These are phyloP conservation scores for Passer domesticus DNA, from an alignment of 2,113 vertebrate species.

Conservation along the genomic window DNA sequence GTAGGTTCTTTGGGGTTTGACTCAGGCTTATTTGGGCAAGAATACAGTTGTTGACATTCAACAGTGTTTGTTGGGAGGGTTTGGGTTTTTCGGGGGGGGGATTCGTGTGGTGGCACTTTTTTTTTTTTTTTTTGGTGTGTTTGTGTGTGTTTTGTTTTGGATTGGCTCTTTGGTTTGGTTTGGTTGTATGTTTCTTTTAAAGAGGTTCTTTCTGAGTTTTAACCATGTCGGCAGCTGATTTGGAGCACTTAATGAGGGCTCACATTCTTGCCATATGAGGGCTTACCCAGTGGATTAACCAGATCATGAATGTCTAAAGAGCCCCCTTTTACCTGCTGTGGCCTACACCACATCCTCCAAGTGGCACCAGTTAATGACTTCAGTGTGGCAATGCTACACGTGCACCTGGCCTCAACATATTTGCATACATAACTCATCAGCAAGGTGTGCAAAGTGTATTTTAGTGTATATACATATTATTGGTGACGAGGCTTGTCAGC, in stretches of 20 bases:
- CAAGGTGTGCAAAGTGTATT: background rate
- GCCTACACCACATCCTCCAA: background rate
- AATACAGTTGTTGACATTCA: background rate
- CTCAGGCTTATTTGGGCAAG: background rate
- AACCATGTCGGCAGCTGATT: background rate
- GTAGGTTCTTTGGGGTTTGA: background rate
- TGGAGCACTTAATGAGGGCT: background rate
- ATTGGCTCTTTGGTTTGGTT: background rate
- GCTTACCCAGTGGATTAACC: background rate
- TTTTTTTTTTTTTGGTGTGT: background rate
- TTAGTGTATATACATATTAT: background rate
- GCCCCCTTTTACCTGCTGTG: background rate
- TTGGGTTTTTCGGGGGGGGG: background rate
- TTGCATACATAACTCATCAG: background rate
- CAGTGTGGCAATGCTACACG: fast-evolving
- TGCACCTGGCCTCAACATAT: background rate
- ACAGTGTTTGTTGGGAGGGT: background rate
- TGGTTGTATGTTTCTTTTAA: background rate
- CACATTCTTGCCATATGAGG: background rate
- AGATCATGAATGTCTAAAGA: background rate
- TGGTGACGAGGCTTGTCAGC: background rate
- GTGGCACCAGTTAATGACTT: background rate
- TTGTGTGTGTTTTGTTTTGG: background rate
- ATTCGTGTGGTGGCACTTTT: background rate
- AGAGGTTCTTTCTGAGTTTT: background rate